Conservation (phyloP, 2,113 vertebrate species). For the Pomatorhinus ruficollis region DNA sequence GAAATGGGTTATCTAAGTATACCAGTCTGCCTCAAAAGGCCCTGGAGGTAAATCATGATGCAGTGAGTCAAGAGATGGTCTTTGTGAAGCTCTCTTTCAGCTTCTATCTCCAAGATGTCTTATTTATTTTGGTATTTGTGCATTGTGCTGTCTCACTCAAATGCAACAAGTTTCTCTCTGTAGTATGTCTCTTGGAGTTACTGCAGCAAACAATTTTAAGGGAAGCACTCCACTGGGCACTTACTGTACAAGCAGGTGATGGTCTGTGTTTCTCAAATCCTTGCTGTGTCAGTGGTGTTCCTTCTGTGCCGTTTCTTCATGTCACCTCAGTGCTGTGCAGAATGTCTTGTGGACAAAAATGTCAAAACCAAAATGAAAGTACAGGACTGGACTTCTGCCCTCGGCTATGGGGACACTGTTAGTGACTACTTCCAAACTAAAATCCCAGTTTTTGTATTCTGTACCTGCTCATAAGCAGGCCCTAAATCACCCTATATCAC, state of each 20-base stretch:
- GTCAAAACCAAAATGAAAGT: background rate
- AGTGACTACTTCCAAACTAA: background rate
- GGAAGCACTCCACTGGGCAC: background rate
- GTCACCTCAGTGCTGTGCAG: background rate
- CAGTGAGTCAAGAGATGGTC: background rate
- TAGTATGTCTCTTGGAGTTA: background rate
- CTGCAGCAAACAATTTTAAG: background rate
- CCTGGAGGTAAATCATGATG: background rate
- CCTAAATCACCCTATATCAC: background rate
- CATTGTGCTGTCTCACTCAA: background rate
- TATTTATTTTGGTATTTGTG: background rate
- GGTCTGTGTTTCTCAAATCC: background rate
- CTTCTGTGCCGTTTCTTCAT: background rate
- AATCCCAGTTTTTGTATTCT: background rate
- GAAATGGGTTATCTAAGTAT: background rate
- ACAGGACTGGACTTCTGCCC: background rate
- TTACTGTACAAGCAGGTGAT: background rate
- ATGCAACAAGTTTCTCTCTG: background rate
- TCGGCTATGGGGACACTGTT: rapidly evolving
- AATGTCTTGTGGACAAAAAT: background rate
- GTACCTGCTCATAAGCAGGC: background rate
- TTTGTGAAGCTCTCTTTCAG: background rate
- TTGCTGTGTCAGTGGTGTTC: background rate
- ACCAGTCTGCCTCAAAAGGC: background rate
- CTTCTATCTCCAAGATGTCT: background rate